phyloP scores from a whole-genome alignment of 35 echinoderm and acorn worm species.

The Chiridota heheva region DNA sequence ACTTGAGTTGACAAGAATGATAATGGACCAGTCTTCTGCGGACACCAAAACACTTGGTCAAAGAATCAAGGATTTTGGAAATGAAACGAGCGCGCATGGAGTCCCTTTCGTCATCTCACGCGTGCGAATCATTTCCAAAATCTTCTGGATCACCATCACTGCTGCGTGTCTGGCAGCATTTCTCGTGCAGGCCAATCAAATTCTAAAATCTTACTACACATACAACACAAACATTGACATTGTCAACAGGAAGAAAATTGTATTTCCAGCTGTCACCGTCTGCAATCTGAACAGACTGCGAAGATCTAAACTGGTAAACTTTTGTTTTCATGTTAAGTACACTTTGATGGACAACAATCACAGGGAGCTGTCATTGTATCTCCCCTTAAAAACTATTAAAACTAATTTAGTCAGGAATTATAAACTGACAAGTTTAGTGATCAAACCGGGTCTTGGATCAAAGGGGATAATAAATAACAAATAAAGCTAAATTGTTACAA shows the following conservation, averaged over 20 bases:
- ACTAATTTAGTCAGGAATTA: too few species aligned
- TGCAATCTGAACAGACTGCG: slow-evolving; percentile 90
- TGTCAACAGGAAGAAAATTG: slow-evolving; percentile 32
- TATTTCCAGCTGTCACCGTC: slow-evolving; percentile 81
- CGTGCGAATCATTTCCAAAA: not conserved
- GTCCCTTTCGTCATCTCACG: slow-evolving; percentile 45
- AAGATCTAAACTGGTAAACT: slow-evolving; percentile 46
- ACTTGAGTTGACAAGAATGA: too few species aligned
- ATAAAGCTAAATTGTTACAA: too few species aligned
- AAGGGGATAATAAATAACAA: too few species aligned
- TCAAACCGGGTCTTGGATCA: too few species aligned
- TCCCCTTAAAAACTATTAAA: too few species aligned
- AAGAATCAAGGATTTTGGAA: slow-evolving; percentile 33
- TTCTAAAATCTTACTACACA: slow-evolving; percentile 50
- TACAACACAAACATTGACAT: slow-evolving; percentile 74
- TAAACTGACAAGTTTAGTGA: too few species aligned
- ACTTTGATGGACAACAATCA: too few species aligned
- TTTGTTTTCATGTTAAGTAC: slow-evolving; percentile 40
- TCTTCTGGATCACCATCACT: slow-evolving; percentile 58
- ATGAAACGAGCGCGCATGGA: slow-evolving; percentile 69
- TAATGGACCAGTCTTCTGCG: too few species aligned
- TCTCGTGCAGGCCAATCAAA: slow-evolving; percentile 8
- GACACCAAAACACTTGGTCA: too few species aligned
- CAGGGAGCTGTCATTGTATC: too few species aligned
- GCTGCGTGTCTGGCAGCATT: slow-evolving; percentile 28